Percentiles rank a stretch among this genome's conserved stretches.
Evolutionary conservation across 2,113 vertebrate species (phyloP).

Genomic region (Bufo bufo): DNA sequence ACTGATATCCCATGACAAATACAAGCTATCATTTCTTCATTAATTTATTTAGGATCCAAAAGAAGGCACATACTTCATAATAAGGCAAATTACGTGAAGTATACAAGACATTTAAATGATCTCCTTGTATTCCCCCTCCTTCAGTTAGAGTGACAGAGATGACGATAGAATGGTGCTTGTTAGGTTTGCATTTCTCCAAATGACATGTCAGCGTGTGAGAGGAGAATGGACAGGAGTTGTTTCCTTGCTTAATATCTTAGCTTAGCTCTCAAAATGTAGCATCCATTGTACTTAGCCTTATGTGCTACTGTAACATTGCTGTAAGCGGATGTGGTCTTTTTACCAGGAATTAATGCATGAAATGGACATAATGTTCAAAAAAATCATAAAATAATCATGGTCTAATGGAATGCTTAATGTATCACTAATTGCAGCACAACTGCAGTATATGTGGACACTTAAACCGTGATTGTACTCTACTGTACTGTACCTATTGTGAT

Average conservation of each 20-base stretch:
- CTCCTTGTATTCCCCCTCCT: background rate
- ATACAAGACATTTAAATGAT: background rate
- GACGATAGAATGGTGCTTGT: background rate
- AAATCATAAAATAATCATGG: conserved; percentile 20
- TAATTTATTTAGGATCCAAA: conserved; percentile 21
- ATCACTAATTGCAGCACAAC: background rate
- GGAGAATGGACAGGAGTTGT: background rate
- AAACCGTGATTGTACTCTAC: background rate
- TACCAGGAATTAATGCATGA: background rate
- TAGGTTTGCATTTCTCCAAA: conserved; percentile 22
- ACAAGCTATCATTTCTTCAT: conserved; percentile 10
- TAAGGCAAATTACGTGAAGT: conserved; percentile 15
- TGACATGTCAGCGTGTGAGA: conserved; percentile 12
- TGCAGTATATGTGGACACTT: background rate
- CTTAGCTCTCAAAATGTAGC: background rate
- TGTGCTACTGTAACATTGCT: background rate
- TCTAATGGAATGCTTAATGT: background rate
- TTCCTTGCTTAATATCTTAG: conserved; percentile 3
- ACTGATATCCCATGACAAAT: conserved; percentile 39
- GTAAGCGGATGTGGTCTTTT: background rate
- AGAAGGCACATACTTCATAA: background rate
- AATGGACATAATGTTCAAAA: background rate
- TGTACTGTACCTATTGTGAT: background rate
- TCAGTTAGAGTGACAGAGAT: conserved; percentile 2
- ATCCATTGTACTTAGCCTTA: background rate